Evolutionary conservation across 2,888 invertebrate genomes (phyloP).

Genomic region (Amblyjoppa proteus): DNA sequence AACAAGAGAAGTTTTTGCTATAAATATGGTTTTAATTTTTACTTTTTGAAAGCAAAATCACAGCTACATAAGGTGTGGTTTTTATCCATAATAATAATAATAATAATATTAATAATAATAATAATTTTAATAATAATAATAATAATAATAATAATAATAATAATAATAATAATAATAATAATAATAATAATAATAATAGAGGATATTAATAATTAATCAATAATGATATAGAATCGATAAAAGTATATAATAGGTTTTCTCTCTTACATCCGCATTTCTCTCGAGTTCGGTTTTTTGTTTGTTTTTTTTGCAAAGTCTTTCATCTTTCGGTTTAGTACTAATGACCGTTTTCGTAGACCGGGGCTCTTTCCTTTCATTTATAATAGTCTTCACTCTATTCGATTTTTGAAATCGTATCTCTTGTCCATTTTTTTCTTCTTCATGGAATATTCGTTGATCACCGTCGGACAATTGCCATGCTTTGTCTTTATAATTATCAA

Average conservation of each 20-base stretch:
- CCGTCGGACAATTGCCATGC: slow-evolving; percentile 57
- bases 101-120: slow-evolving; percentile 74
- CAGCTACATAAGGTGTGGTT: slow-evolving; percentile 85
- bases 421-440: slow-evolving; percentile 58
- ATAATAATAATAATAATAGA: slow-evolving; percentile 77
- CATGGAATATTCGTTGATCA: slow-evolving; percentile 67
- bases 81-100: slow-evolving; percentile 78
- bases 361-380: slow-evolving; percentile 9
- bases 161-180: slow-evolving; percentile 77
- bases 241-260: slow-evolving; percentile 83
- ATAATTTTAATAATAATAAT: slow-evolving; percentile 76
- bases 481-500: slow-evolving; percentile 40
- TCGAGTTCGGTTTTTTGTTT: slow-evolving; percentile 41
- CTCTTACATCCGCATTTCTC: slow-evolving; percentile 78
- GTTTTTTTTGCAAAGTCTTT: slow-evolving; percentile 48
- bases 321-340: slow-evolving; percentile 66
- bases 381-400: neutral
- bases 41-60: slow-evolving; percentile 85
- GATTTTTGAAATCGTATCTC: slow-evolving; percentile 69
- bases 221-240: slow-evolving; percentile 82
- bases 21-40: slow-evolving; percentile 84
- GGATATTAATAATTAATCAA: slow-evolving; percentile 74
- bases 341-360: slow-evolving; percentile 65
- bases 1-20: slow-evolving; percentile 77
- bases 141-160: slow-evolving; percentile 77